These are phyloP conservation scores for Pomacea maculata DNA, from an alignment of 1,140 invertebrate genomes.

Conservation along the genomic window DNA sequence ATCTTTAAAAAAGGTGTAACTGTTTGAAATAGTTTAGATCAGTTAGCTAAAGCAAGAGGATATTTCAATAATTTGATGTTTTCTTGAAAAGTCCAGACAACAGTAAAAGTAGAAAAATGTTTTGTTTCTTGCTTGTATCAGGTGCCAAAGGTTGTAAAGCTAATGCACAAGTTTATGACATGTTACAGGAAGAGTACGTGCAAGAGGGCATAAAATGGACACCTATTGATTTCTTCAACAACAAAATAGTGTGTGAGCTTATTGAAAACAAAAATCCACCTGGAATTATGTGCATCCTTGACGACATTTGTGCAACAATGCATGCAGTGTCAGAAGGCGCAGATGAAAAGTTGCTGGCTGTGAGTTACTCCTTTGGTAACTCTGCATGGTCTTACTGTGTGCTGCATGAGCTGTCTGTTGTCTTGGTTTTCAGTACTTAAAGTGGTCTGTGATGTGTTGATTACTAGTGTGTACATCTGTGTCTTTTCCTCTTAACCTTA, in stretches of 20 bases:
- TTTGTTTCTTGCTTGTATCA: background rate
- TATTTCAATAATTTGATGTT: too few species aligned
- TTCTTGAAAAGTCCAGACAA: too few species aligned
- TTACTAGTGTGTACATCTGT: too few species aligned
- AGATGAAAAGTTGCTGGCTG: conserved; percentile 68
- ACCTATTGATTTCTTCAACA: conserved; percentile 82
- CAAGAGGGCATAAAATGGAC: conserved; percentile 79
- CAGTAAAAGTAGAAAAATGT: background rate
- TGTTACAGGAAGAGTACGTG: conserved; percentile 76
- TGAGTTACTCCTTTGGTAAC: conserved; percentile 16
- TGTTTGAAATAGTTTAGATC: too few species aligned
- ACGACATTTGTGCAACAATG: conserved; percentile 80
- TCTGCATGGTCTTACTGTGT: too few species aligned
- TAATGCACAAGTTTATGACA: background rate
- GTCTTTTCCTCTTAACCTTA: too few species aligned
- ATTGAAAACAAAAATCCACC: conserved; percentile 70
- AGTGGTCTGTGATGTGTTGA: too few species aligned
- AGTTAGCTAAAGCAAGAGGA: too few species aligned
- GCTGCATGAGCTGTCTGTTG: too few species aligned
- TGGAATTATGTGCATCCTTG: conserved; percentile 74
- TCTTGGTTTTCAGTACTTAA: too few species aligned
- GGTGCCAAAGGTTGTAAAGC: too few species aligned
- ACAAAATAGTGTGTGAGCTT: conserved; percentile 78
- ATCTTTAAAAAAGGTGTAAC: too few species aligned
- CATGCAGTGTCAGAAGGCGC: conserved; percentile 77